Evolutionary conservation across 2,888 invertebrate genomes (phyloP), one percentile per base, ranked within the genome.

Genomic region (Allacma fusca): DNA sequence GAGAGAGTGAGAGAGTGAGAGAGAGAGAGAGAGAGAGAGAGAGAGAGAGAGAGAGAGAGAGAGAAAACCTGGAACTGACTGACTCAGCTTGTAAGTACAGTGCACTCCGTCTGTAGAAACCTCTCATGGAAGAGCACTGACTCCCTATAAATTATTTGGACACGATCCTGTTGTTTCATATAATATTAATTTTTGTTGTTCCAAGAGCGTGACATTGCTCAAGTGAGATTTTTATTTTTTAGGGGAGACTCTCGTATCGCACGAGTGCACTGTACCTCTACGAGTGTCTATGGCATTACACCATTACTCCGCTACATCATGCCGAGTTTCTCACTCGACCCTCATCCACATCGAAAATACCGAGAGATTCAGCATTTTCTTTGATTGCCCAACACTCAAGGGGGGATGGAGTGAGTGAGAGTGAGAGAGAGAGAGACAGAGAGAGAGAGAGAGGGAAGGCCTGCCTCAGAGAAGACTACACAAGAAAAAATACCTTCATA

Each of bases 1-100:
- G 57, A 57, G 57, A 57, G 57, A 57, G 57, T 7, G 7, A 19
- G 21, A 5, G n/a, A 19, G 16, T 2, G 57, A 57, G 57, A 57
- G 57, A 57, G 57, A 57, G 57, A 57, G 21, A 21, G 19, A 57
- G 57, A 57, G 57, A 57, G 7, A 19, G 21, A 5, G n/a, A 19
- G 16, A 16, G 57, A 57, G 57, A 57, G 57, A 57, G 57, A 57
- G 57, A 57, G 21, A 21, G 19, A 57, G 57, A 57, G 57, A 57
- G 57, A 57, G 57, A 57, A 57, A 57, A 57, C 21, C 50, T 50
- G 50, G 50, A 50, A 50, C 50, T 50, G 50, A 50, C 50, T 50
- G 19, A 50, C 50, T 50, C 50, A 50, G n/a, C 50, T 34, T 34
- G 50, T 50, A 50, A 50, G 13, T 40, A 40, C 13, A 40, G 5